These are phyloP conservation scores for Tachypleus tridentatus DNA, from an alignment of 1,140 invertebrate species.

Conservation along the genomic window DNA sequence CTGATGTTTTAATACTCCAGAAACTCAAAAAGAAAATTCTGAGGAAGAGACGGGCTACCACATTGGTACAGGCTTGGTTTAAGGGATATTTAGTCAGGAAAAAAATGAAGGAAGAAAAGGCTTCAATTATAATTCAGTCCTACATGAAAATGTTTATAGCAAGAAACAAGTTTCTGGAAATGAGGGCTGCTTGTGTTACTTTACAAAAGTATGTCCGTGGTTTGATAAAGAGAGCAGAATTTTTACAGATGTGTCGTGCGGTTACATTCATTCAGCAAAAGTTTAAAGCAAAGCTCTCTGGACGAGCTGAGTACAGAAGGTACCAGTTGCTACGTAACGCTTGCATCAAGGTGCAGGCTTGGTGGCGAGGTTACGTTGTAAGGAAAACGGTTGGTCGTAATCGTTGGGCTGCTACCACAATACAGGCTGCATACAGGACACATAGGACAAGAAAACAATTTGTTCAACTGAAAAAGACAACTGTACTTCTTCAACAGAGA, in stretches of 20 bases:
- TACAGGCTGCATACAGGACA: not conserved
- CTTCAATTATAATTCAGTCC: constrained; percentile 7
- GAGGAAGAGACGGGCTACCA: too few relatives aligned
- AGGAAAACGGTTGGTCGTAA: not conserved
- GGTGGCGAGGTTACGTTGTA: not conserved
- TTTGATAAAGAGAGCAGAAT: too few relatives aligned
- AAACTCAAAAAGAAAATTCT: not conserved
- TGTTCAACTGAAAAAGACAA: not conserved
- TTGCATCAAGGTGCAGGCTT: constrained; percentile 20
- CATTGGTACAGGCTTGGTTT: not conserved
- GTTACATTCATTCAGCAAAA: too few relatives aligned
- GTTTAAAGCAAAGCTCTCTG: too few relatives aligned
- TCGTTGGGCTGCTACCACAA: not conserved
- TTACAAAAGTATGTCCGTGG: not conserved
- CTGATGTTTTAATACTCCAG: not conserved
- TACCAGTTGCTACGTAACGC: not conserved
- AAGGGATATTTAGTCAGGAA: not conserved
- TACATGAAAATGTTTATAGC: not conserved
- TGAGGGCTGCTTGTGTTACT: not conserved
- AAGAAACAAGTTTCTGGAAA: not conserved
- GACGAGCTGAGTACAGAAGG: too few relatives aligned
- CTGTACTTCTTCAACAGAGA: constrained; percentile 3
- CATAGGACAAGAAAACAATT: not conserved
- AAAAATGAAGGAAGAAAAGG: not conserved
- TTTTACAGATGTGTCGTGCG: too few relatives aligned